Conservation (phyloP, 2,797 vertebrate genomes). For the Luscinia luscinia region DNA sequence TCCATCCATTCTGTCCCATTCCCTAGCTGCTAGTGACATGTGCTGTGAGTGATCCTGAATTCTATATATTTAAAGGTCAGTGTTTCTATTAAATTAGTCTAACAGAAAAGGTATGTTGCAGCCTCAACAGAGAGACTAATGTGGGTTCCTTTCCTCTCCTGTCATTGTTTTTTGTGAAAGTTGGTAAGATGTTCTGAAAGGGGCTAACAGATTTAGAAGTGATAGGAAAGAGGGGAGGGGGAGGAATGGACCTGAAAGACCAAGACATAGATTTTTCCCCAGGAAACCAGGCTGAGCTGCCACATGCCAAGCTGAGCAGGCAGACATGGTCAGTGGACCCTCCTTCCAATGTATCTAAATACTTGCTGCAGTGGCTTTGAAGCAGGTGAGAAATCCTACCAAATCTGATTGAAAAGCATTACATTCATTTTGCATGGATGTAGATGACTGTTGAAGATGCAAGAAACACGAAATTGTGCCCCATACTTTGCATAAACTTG, state of each 20-base stretch:
- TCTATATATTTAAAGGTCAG: not conserved
- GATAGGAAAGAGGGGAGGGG: not conserved
- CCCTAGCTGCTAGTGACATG: not conserved
- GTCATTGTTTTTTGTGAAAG: not conserved
- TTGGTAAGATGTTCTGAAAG: conserved; percentile 3
- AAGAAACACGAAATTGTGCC: not conserved
- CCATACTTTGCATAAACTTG: not conserved
- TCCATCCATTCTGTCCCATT: not conserved
- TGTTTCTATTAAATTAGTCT: not conserved
- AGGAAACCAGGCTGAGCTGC: not conserved
- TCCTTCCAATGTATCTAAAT: not conserved
- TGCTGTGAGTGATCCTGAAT: not conserved
- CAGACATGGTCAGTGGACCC: not conserved
- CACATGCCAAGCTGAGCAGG: not conserved
- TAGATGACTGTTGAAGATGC: not conserved
- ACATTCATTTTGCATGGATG: not conserved
- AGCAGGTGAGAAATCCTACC: not conserved
- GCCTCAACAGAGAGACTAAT: not conserved
- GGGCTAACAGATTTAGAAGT: not conserved
- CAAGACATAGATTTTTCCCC: not conserved
- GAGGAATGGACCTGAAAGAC: not conserved
- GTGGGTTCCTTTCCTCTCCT: not conserved
- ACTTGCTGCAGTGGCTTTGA: not conserved
- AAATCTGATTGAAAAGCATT: not conserved
- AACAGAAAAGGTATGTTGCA: not conserved